Conservation (phyloP, 2,888 invertebrate genomes). For the Gisinianus flammeolus region DNA sequence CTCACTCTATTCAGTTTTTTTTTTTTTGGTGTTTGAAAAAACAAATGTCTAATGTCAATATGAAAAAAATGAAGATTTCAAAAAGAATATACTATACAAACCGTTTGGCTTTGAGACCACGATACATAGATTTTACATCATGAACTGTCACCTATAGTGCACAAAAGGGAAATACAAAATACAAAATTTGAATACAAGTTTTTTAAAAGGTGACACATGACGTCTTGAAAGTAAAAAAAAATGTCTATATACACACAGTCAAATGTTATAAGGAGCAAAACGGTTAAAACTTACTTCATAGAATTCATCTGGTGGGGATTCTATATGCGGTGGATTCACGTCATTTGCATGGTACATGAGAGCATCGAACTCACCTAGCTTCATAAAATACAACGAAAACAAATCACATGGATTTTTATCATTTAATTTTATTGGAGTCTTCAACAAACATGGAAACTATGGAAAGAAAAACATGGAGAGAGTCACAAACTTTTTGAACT, state of each 20-base stretch:
- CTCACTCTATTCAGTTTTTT: not conserved
- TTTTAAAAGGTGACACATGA: too few relatives aligned
- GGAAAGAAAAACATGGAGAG: too few relatives aligned
- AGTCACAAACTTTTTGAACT: too few relatives aligned
- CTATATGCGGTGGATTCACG: slow-evolving; percentile 62
- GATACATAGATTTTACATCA: slow-evolving; percentile 77
- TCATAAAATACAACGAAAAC: not conserved
- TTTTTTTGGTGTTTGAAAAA: not conserved
- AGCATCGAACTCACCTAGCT: slow-evolving; percentile 78
- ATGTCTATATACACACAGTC: too few relatives aligned
- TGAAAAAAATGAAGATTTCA: not conserved
- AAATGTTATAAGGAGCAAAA: too few relatives aligned
- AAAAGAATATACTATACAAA: slow-evolving; percentile 50
- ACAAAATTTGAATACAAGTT: too few relatives aligned
- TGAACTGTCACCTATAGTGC: too few relatives aligned
- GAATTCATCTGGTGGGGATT: slow-evolving; percentile 75
- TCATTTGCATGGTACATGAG: slow-evolving; percentile 72
- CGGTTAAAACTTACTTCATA: too few relatives aligned
- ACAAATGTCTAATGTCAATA: not conserved
- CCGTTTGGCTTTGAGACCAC: slow-evolving; percentile 72
- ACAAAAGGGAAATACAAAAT: too few relatives aligned
- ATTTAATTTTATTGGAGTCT: too few relatives aligned
- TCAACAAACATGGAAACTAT: too few relatives aligned
- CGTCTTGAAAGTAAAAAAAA: too few relatives aligned
- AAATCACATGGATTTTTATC: not conserved